These are phyloP conservation scores for Drosophila arawakana DNA, from an alignment of 1,140 invertebrate species.

Conservation along the genomic window DNA sequence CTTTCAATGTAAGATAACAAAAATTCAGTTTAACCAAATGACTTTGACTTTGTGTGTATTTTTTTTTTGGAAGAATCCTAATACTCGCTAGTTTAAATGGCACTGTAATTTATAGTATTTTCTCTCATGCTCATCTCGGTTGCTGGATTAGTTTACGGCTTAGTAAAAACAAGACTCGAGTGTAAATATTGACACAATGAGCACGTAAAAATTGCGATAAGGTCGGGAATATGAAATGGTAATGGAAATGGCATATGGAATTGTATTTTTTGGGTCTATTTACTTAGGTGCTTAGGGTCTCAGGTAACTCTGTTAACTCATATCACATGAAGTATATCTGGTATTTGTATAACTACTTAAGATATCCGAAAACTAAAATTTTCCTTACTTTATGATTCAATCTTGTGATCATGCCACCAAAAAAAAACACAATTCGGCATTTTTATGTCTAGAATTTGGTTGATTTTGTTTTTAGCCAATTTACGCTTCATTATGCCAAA, in stretches of 20 bases:
- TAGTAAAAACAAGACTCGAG: background rate
- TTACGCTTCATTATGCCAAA: conserved; percentile 21
- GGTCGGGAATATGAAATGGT: background rate
- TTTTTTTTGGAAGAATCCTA: conserved; percentile 23
- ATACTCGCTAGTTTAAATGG: conserved; percentile 13
- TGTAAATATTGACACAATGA: conserved; percentile 40
- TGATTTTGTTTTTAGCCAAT: conserved; percentile 25
- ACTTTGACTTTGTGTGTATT: conserved; percentile 11
- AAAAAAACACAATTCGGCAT: background rate
- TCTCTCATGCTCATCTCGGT: conserved; percentile 22
- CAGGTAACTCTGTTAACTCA: background rate
- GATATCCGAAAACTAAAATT: background rate
- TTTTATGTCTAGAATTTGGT: conserved; percentile 17
- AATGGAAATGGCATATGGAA: background rate
- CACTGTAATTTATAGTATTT: conserved; percentile 60
- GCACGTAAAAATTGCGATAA: conserved; percentile 27
- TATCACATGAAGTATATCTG: background rate
- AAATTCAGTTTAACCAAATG: conserved; percentile 12
- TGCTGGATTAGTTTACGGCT: background rate
- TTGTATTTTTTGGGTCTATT: conserved; percentile 10
- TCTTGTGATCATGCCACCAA: background rate
- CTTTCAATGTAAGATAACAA: background rate
- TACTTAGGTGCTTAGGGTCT: conserved; percentile 19
- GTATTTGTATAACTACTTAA: background rate
- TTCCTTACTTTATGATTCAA: background rate